Conservation (phyloP, 35 echinoderm and acorn worm species). For the Apostichopus parvimensis region DNA sequence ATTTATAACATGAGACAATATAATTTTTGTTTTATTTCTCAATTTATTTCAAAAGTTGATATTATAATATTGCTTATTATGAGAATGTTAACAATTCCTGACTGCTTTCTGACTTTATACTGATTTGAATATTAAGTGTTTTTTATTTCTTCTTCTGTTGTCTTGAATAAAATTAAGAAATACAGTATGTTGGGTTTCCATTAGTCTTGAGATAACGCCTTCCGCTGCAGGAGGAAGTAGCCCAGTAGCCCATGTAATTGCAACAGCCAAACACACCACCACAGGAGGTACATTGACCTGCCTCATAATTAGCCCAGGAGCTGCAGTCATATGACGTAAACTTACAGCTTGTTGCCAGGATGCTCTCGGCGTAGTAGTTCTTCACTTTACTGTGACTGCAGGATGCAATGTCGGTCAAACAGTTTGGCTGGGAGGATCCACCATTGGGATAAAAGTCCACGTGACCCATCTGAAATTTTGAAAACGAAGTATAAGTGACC, state of each 20-base stretch:
- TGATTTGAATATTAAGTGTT: not conserved
- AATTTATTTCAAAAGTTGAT: no score
- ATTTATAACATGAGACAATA: no score
- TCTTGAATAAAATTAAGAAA: not conserved
- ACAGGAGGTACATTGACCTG: conserved; percentile 1
- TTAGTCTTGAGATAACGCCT: conserved; percentile 16
- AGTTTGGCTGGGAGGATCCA: not conserved
- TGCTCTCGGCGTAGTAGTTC: not conserved
- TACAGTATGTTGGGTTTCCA: conserved; percentile 6
- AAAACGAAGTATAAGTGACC: not conserved
- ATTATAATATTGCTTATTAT: no score
- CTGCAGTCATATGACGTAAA: not conserved
- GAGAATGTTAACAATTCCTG: no score
- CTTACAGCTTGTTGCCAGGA: not conserved
- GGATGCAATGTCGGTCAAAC: not conserved
- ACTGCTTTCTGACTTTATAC: not conserved
- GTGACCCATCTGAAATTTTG: conserved; percentile 8
- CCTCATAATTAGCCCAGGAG: conserved; percentile 13
- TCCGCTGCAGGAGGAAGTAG: conserved; percentile 9
- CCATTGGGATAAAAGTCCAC: conserved; percentile 32
- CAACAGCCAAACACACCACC: not conserved
- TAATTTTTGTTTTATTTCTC: no score
- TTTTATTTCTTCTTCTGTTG: not conserved
- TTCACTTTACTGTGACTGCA: conserved; percentile 22
- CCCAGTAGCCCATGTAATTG: conserved; percentile 32